Percentiles rank a stretch among this genome's conserved stretches.
Conservation (phyloP, 2,888 invertebrate genomes). For the Dynastes hyllus region DNA sequence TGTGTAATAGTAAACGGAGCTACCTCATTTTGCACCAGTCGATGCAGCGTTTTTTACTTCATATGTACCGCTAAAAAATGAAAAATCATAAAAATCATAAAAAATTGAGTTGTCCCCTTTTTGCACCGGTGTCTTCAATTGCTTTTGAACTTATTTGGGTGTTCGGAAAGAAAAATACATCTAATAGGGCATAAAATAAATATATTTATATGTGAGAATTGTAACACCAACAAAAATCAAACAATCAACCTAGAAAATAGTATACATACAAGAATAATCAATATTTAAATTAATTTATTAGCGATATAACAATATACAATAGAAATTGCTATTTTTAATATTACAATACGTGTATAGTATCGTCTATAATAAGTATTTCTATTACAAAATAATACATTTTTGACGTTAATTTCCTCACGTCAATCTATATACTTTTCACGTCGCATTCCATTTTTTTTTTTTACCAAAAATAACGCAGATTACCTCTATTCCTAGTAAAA, state of each 20-base stretch:
- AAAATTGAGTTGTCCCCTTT: no score
- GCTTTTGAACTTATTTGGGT: no score
- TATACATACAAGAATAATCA: not conserved
- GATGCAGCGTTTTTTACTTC: no score
- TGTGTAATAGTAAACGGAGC: no score
- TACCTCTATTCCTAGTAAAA: not conserved
- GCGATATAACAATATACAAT: conserved; percentile 27
- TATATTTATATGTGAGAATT: conserved; percentile 48
- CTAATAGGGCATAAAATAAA: conserved; percentile 52
- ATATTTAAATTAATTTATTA: conserved; percentile 17
- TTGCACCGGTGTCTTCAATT: no score
- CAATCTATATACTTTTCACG: conserved; percentile 16
- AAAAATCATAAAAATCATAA: no score
- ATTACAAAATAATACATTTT: conserved; percentile 53
- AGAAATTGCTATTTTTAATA: not conserved
- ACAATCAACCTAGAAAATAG: conserved; percentile 12
- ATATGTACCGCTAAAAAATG: no score
- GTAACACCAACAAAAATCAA: conserved; percentile 54
- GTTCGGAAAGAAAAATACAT: conserved; percentile 39
- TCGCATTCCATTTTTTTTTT: not conserved
- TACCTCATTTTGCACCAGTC: no score
- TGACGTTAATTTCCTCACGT: not conserved
- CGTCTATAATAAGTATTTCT: conserved; percentile 32
- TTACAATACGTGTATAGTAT: not conserved
- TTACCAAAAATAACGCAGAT: no score